These are phyloP conservation scores for Amblyopsis hoosieri DNA, from an alignment of 2,797 vertebrate genomes.

Conservation along the genomic window DNA sequence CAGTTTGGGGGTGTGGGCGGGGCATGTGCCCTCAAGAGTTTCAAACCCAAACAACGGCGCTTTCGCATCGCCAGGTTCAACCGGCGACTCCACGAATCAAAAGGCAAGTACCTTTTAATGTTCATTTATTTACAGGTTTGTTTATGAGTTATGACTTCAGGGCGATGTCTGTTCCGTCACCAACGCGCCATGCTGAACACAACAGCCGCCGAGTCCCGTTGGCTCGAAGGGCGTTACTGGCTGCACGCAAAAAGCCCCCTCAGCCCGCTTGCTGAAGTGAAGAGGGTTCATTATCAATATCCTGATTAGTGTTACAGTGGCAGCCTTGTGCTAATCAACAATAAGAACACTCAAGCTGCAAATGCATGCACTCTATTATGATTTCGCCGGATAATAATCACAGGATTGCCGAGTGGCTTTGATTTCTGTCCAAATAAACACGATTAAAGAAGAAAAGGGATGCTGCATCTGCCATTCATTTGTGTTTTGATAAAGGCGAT, in stretches of 20 bases:
- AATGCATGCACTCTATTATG: conserved; percentile 35
- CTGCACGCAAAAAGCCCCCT: conserved; percentile 50
- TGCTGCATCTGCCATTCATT: conserved; percentile 21
- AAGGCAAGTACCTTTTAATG: too few relatives aligned
- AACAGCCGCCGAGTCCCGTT: background rate
- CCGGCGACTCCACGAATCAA: too few relatives aligned
- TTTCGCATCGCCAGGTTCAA: too few relatives aligned
- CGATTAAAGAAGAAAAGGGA: conserved; percentile 30
- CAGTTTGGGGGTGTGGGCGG: too few relatives aligned
- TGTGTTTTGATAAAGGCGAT: conserved; percentile 13
- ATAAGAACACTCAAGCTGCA: conserved; percentile 50
- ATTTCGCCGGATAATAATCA: conserved; percentile 44
- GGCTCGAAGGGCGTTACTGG: conserved; percentile 22
- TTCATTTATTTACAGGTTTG: too few relatives aligned
- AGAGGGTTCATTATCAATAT: conserved; percentile 57
- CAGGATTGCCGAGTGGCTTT: conserved; percentile 25
- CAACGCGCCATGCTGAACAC: background rate
- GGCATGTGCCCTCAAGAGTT: too few relatives aligned
- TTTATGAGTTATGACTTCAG: too few relatives aligned
- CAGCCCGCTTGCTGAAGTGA: conserved; percentile 27
- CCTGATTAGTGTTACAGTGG: conserved; percentile 58
- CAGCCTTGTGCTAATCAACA: conserved; percentile 57
- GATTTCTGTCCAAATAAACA: conserved; percentile 56
- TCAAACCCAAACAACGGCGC: too few relatives aligned
- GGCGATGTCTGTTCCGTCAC: too few relatives aligned